Percentiles rank a stretch among this genome's conserved stretches.
These are phyloP conservation scores for Cossypha niveicapilla DNA, from an alignment of 2,797 vertebrate species.

Conservation along the genomic window DNA sequence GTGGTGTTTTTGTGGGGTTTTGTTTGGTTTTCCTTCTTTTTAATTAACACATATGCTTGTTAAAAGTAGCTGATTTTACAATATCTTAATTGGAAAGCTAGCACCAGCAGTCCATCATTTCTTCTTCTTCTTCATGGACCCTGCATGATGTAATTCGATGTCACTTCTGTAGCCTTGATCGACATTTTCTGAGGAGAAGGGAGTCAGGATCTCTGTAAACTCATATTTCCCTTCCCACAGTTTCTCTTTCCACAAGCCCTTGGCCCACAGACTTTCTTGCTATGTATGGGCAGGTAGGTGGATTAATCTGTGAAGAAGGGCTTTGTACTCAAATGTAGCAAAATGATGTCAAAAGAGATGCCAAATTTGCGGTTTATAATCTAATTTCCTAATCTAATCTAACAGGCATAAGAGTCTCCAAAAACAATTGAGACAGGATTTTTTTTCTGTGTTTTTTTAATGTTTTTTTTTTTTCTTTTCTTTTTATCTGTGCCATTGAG, in stretches of 20 bases:
- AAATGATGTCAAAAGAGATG: not conserved
- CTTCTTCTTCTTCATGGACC: not conserved
- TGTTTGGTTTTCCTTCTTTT: not conserved
- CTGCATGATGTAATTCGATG: not conserved
- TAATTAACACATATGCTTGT: not conserved
- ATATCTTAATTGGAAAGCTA: not conserved
- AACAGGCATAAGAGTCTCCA: not conserved
- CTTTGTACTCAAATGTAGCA: not conserved
- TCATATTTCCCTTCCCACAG: not conserved
- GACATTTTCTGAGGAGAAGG: not conserved
- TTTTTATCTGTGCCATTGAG: not conserved
- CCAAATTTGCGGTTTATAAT: not conserved
- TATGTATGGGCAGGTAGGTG: not conserved
- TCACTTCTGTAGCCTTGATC: not conserved
- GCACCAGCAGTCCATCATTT: not conserved
- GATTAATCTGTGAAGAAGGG: not conserved
- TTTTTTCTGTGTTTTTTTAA: not conserved
- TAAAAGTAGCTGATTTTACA: not conserved
- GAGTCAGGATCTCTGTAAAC: not conserved
- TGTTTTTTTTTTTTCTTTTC: no score
- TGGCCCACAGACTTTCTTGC: not conserved
- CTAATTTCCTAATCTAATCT: not conserved
- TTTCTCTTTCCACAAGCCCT: not conserved
- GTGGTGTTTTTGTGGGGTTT: rapidly evolving
- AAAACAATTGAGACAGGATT: not conserved